A percentile compares a stretch with the other conserved stretches of the same genome.
Evolutionary conservation across 2,797 vertebrate species (phyloP).

Genomic region (Onychomys torridus): DNA sequence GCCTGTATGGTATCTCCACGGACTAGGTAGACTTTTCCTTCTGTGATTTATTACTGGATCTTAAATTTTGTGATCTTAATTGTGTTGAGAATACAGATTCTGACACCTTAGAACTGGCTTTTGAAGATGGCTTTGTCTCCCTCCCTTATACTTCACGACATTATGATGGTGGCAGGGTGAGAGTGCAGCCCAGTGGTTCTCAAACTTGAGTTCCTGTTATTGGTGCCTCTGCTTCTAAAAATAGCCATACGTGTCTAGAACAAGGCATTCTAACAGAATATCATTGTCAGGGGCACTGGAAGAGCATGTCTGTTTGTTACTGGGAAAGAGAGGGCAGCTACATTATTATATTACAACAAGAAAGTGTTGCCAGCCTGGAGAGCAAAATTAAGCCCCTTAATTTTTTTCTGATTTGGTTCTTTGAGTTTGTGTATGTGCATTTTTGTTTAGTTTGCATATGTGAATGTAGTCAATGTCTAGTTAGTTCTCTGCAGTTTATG

Average conservation of each 20-base stretch:
- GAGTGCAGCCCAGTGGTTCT: background rate
- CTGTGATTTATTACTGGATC: background rate
- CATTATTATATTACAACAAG: background rate
- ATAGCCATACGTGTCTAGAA: background rate
- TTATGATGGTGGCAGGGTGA: background rate
- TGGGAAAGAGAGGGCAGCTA: background rate
- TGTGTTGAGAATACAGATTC: conserved; percentile 37
- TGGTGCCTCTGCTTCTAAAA: background rate
- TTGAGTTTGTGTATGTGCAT: background rate
- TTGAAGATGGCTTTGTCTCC: background rate
- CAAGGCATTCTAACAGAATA: background rate
- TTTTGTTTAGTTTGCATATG: background rate
- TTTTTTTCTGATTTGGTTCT: background rate
- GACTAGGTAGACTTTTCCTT: background rate
- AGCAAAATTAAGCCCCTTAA: background rate
- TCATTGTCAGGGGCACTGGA: background rate
- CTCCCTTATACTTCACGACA: background rate
- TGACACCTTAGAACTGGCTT: conserved; percentile 30
- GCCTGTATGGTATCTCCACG: background rate
- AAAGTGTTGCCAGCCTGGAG: background rate
- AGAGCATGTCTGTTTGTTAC: background rate
- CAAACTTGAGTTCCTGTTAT: background rate
- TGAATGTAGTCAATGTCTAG: background rate
- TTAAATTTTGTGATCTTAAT: conserved; percentile 42
- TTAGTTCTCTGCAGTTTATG: conserved; percentile 43